A percentile compares a stretch with the other conserved stretches of the same genome.
Conservation (phyloP, 2,113 vertebrate species). For the Pluvialis apricaria region DNA sequence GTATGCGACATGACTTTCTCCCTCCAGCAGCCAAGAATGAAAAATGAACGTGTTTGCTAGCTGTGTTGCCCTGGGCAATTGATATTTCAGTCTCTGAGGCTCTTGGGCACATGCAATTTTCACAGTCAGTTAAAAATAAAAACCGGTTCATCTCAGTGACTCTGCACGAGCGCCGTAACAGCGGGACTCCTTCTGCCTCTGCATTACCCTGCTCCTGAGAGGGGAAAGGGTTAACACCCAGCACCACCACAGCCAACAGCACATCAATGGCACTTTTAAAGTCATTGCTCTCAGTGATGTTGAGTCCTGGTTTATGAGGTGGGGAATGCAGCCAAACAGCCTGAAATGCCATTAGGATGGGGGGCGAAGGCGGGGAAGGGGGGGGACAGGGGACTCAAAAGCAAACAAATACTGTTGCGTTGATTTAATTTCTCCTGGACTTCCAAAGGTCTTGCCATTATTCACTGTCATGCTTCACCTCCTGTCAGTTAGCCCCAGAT, state of each 20-base stretch:
- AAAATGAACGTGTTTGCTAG: background rate
- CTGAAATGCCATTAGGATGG: background rate
- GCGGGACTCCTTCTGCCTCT: background rate
- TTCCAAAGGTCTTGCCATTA: conserved; percentile 19
- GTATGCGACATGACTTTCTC: background rate
- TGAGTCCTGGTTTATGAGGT: background rate
- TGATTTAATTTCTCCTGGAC: conserved; percentile 5
- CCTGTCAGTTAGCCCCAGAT: background rate
- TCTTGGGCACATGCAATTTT: background rate
- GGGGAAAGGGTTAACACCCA: background rate
- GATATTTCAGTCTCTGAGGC: background rate
- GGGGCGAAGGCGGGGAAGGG: accelerated
- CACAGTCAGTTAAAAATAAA: background rate
- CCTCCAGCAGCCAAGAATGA: background rate
- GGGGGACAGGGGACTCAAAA: background rate
- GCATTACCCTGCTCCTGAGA: background rate
- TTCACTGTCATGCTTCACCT: background rate
- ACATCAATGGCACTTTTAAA: background rate
- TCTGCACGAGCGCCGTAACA: background rate
- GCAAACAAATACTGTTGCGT: background rate
- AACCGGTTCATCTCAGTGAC: background rate
- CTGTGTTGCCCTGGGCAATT: background rate
- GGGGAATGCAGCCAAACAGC: background rate
- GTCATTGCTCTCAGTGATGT: background rate
- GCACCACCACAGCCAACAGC: background rate